Evolutionary conservation across 2,113 vertebrate species (phyloP).

Genomic region (Chrysemys picta): DNA sequence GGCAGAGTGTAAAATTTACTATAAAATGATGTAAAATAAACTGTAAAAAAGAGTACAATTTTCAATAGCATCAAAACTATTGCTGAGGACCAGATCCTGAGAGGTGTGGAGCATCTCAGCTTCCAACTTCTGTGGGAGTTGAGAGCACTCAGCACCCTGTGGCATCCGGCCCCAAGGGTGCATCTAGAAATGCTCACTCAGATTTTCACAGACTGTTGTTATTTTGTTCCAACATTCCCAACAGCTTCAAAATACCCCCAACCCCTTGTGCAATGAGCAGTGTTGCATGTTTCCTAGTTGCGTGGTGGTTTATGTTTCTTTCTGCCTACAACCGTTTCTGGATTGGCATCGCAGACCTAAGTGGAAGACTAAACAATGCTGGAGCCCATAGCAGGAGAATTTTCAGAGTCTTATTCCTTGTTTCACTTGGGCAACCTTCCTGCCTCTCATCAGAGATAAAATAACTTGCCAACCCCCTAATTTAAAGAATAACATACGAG

Average conservation of each 20-base stretch:
- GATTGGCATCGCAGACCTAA: conserved; percentile 67
- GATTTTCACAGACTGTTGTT: conserved; percentile 65
- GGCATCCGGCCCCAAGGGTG: background rate
- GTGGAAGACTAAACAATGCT: conserved; percentile 76
- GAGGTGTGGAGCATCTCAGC: background rate
- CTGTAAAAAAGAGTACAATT: background rate
- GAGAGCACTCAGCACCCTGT: background rate
- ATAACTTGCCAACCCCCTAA: conserved; percentile 64
- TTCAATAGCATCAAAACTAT: background rate
- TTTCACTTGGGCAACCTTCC: conserved; percentile 73
- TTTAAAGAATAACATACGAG: conserved; percentile 51
- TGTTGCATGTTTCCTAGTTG: conserved; percentile 63
- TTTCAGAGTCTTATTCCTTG: conserved; percentile 68
- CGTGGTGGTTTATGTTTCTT: conserved; percentile 72
- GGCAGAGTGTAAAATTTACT: background rate
- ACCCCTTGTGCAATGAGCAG: conserved; percentile 68
- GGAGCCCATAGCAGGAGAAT: conserved; percentile 70
- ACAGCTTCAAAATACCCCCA: conserved; percentile 71
- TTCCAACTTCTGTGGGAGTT: background rate
- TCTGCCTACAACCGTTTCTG: conserved; percentile 68
- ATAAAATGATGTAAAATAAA: conserved; percentile 3
- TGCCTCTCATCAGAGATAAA: conserved; percentile 73
- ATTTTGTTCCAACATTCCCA: conserved; percentile 64
- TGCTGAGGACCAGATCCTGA: conserved; percentile 13
- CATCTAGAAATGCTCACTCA: conserved; percentile 21